Evolutionary conservation across 2,888 invertebrate genomes (phyloP), one percentile per base, ranked within the genome.

Genomic region (Chironomus tentans): DNA sequence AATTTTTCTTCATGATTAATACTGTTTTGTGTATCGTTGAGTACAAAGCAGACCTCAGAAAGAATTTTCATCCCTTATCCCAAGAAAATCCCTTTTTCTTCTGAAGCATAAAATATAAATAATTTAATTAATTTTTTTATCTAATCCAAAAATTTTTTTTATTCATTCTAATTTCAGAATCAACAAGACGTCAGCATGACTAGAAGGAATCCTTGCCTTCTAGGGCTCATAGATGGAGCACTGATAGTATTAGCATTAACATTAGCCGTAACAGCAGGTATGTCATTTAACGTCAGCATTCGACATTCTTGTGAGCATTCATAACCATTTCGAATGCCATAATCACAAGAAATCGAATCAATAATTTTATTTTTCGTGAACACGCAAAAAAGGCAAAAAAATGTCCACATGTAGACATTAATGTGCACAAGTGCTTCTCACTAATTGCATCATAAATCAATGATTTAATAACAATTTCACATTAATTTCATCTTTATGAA

Each of bases 141-240:
- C 15, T 56, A 15, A 56, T 15, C 56, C 18, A 56, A 56, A 50
- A n/a, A 10, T 48, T 70, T 70, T 70, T 22, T 46, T 47, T 69
- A 6, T 62, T 10, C 65, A 21, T 48, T 48, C n/a, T 68, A 18
- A 15, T 74, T 68, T 10, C 74, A 74, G 74, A 74, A 68, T 74
- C 18, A 5, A 65, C 22, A 18, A 46, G n/a, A n/a, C 47, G 15
- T 13, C 47, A 70, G 48, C 22, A 76, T 76, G 76, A 69, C 50
- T 68, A 76, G 76, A 69, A 76, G 76, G 76, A 46, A 76, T 69
- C 69, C 76, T 21, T 28, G 76, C 76, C 76, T 76, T 76, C 76
- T 76, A 76, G 47, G 56, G 76, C 76, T 69, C 69, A 69, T 50
- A 38, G 69, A 76, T 21, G 76, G 76, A 69, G 76, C 74, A 68